phyloP scores from a whole-genome alignment of 2,797 vertebrate species.

The Helicolenus hilgendorfi region DNA sequence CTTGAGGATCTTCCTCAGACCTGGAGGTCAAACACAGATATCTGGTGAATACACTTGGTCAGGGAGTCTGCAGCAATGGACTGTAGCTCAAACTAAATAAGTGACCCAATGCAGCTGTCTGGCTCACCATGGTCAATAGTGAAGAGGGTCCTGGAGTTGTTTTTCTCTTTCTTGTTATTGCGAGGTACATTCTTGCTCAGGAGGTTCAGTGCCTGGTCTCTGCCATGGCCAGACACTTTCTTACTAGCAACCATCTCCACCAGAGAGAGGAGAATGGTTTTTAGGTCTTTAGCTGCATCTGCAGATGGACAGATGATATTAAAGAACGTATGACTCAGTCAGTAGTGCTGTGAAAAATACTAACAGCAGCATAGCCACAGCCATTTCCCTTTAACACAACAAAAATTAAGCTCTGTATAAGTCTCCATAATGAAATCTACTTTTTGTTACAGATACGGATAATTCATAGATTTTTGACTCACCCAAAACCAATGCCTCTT shows the following conservation, averaged over 20 bases:
- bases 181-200: constrained; percentile 96
- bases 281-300: constrained; percentile 95
- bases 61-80: neutral
- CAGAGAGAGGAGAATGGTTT: constrained; percentile 92
- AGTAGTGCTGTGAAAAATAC: neutral
- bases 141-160: constrained; percentile 93
- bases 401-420: neutral
- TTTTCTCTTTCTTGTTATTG: constrained; percentile 87
- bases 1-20: constrained; percentile 97
- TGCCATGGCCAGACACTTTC: constrained; percentile 95
- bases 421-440: neutral
- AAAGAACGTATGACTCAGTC: neutral
- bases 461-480: constrained; percentile 36
- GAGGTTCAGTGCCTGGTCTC: constrained; percentile 96
- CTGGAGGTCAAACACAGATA: constrained; percentile 77
- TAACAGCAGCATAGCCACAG: neutral
- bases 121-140: constrained; percentile 95
- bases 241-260: constrained; percentile 95
- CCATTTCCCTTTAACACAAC: neutral
- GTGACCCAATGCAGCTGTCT: neutral
- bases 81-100: neutral
- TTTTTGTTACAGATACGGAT: neutral
- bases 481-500: constrained; percentile 95
- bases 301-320: constrained; percentile 13
- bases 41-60: neutral